Evolutionary conservation across 35 echinoderm and acorn worm genomes (phyloP).

Genomic region (Amphiura filiformis): DNA sequence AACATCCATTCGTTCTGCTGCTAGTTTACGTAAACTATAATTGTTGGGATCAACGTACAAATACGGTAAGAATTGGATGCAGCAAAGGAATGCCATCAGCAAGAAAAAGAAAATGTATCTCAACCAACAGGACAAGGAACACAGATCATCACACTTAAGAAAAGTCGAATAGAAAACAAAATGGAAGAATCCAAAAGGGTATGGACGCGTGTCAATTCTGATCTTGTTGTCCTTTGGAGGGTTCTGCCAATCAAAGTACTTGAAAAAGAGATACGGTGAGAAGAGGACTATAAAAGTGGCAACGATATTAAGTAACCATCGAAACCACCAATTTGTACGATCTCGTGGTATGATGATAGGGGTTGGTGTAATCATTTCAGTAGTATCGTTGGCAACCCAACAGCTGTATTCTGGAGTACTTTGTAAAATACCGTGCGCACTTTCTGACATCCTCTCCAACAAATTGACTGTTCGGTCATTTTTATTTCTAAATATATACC

Average conservation of each 20-base stretch:
- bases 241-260: background rate
- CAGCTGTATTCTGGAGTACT: background rate
- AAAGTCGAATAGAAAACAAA: background rate
- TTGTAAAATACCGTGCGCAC: background rate
- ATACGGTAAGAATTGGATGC: background rate
- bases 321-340: background rate
- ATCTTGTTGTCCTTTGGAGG: background rate
- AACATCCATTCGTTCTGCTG: background rate
- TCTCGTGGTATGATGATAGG: background rate
- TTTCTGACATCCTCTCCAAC: background rate
- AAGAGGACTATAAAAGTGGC: background rate
- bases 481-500: background rate
- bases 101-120: background rate
- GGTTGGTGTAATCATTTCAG: background rate
- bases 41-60: background rate
- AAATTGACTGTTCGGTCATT: background rate
- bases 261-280: background rate
- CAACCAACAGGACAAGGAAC: background rate
- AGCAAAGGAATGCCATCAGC: background rate
- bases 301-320: background rate
- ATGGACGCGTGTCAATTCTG: background rate
- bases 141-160: background rate
- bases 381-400: background rate
- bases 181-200: background rate
- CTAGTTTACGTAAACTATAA: background rate